Base-by-base conservation (phyloP, 2,113 vertebrate genomes). In the Grus americana region DNA sequence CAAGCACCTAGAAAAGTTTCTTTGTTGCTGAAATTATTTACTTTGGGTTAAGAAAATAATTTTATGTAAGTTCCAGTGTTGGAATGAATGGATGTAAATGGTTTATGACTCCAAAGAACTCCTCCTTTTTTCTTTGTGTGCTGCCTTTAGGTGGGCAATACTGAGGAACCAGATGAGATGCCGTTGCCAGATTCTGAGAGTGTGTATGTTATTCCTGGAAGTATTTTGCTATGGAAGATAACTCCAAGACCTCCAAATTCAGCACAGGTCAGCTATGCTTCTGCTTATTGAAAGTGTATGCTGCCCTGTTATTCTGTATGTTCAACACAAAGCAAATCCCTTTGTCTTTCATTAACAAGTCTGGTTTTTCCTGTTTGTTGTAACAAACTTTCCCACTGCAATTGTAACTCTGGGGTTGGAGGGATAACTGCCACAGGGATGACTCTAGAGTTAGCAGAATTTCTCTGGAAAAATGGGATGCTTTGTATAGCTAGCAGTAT, bases 241-340 rank as follows among this genome's bases (percentile, higher is more conserved):
- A 98, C 98, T 22, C 99, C 99, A 11, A 98, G 99, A 81, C 99
- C 99, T n/a, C 97, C 98, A 17, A 99, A 99, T 93, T 99, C 99
- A 6, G 97, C 98, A 47, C 98, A 99, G 99, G 99, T 99, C 67
- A 97, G 97, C 21, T 65, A 4, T 49, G n/a, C 7, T 70, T 27
- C n/a, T 75, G 30, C 47, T 67, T 55, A 58, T 1, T 79, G 17
- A 36, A 87, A 90, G 12, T 72, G 14, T 30, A 16, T 54, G 23
- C 11, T 93, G 14, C 46, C 5, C n/a, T 86, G 5, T 54, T 84
- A 11, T 6, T 49, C 46, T 68, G 8, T 50, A 3, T 65, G 49
- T 57, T 85, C 58, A 79, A 55, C 36, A 40, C 44, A 85, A 44
- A 67, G 29, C 29, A 89, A 58, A 68, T 65, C 27, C 5, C 6